A percentile compares a stretch with the other conserved stretches of the same genome.
Evolutionary conservation across 2,888 invertebrate genomes (phyloP).

Genomic region (Napeogenes inachia): DNA sequence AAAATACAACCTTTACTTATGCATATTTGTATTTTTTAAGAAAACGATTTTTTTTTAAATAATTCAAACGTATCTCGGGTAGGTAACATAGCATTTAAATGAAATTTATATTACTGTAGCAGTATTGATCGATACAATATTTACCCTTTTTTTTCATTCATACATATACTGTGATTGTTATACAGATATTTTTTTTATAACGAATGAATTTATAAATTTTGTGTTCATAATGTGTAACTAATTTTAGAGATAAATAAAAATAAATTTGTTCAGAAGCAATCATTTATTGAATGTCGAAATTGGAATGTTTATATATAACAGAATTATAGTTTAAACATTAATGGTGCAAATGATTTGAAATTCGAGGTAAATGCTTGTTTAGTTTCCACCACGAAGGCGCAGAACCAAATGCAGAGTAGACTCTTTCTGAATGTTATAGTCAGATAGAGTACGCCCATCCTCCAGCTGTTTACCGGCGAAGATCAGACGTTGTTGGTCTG

Average conservation of each 20-base stretch:
- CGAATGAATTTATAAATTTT: no score
- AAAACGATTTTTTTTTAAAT: no score
- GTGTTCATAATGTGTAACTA: no score
- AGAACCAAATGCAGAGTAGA: constrained; percentile 45
- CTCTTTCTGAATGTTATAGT: constrained; percentile 53
- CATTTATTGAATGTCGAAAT: constrained; percentile 40
- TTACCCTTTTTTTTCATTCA: no score
- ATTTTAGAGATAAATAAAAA: constrained; percentile 15
- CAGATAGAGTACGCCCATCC: constrained; percentile 48
- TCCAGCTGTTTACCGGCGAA: constrained; percentile 50
- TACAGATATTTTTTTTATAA: no score
- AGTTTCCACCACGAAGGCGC: constrained; percentile 44
- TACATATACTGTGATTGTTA: no score
- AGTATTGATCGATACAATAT: no score
- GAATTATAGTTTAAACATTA: constrained; percentile 18
- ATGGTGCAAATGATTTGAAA: constrained; percentile 26
- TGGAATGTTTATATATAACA: constrained; percentile 47
- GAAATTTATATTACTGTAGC: no score
- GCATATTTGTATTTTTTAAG: no score
- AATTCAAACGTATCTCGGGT: no score
- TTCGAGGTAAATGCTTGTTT: constrained; percentile 43
- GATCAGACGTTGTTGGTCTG: constrained; percentile 58
- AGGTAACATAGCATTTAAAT: no score
- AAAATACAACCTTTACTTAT: no score
- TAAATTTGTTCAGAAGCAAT: constrained; percentile 34